phyloP scores from a whole-genome alignment of 2,888 invertebrate species.

The Chaitophorus viminalis region DNA sequence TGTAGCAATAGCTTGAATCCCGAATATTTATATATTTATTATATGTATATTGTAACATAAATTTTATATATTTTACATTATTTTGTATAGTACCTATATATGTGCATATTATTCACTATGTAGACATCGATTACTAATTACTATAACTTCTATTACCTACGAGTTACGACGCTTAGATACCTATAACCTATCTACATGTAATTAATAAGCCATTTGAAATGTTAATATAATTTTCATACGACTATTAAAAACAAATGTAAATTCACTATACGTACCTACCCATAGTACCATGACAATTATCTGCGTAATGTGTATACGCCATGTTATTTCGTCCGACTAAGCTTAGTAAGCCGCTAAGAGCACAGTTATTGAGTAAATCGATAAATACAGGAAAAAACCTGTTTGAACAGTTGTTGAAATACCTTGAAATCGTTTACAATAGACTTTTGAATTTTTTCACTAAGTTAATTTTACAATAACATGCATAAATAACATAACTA shows the following conservation, averaged over 20 bases:
- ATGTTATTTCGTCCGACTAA: constrained; percentile 12
- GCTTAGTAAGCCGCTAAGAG: constrained; percentile 33
- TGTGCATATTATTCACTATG: background rate
- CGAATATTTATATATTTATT: too few species aligned
- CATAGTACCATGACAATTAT: constrained; percentile 16
- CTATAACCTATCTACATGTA: background rate
- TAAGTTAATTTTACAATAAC: constrained; percentile 15
- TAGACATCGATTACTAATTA: background rate
- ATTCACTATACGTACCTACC: constrained; percentile 17
- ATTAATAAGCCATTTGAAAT: background rate
- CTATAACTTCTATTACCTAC: background rate
- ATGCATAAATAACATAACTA: background rate
- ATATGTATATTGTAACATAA: background rate
- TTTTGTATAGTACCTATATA: background rate
- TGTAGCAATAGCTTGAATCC: background rate
- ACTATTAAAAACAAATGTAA: constrained; percentile 27
- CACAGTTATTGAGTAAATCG: constrained; percentile 15
- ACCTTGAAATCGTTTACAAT: constrained; percentile 49
- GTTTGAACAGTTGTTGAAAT: constrained; percentile 44
- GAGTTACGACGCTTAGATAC: background rate
- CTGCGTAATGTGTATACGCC: background rate
- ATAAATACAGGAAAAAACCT: constrained; percentile 39
- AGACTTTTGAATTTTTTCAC: constrained; percentile 17
- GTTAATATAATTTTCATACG: background rate
- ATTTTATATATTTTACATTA: background rate